Conservation (phyloP, 2,797 vertebrate genomes). For the Helarctos malayanus region DNA sequence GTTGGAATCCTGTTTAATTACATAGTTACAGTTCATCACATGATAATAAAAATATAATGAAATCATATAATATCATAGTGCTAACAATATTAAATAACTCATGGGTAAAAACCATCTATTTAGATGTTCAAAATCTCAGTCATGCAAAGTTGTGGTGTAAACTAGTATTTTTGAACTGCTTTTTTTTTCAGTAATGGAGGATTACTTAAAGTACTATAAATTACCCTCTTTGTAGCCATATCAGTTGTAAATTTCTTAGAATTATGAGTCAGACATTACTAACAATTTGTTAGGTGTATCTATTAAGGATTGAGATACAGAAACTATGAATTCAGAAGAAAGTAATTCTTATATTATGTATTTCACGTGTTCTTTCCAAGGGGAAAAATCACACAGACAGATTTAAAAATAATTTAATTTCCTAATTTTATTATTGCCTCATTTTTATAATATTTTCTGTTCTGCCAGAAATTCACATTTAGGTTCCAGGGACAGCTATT, state of each 20-base stretch:
- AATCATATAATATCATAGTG: conserved; percentile 69
- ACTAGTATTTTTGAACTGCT: conserved; percentile 17
- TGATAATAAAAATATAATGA: conserved; percentile 72
- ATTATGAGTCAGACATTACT: conserved; percentile 3
- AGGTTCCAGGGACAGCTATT: conserved; percentile 58
- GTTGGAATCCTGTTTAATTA: conserved; percentile 79
- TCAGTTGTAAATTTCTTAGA: conserved; percentile 51
- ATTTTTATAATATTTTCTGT: conserved; percentile 66
- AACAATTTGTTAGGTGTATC: not conserved
- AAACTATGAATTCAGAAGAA: conserved; percentile 44
- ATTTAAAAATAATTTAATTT: conserved; percentile 74
- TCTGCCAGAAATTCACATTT: conserved; percentile 75
- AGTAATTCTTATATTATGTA: conserved; percentile 21
- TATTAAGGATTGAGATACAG: not conserved
- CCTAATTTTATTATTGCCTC: conserved; percentile 81
- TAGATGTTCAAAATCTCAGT: conserved; percentile 61
- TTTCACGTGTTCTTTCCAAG: conserved; percentile 48
- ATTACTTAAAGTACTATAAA: not conserved
- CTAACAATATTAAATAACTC: conserved; percentile 61
- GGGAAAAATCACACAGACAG: conserved; percentile 72
- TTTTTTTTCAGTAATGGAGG: conserved; percentile 10
- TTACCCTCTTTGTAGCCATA: not conserved
- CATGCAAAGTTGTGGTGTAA: conserved; percentile 51
- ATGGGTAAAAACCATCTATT: conserved; percentile 51
- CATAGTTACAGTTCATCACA: conserved; percentile 74